Conservation (phyloP, 2,888 invertebrate genomes). For the Stramonita haemastoma region DNA sequence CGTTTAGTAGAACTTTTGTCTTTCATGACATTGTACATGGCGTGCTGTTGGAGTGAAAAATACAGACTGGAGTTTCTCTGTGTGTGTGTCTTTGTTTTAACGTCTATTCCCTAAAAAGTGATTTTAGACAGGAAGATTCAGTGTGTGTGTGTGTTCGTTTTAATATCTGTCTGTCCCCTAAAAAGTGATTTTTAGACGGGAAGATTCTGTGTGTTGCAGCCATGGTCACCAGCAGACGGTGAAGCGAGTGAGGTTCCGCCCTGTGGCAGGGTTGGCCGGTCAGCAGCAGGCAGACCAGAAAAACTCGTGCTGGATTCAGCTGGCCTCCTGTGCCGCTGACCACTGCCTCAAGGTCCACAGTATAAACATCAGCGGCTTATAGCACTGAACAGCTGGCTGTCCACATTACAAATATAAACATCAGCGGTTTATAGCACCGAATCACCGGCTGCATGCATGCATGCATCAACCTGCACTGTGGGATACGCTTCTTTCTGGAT, state of each 20-base stretch:
- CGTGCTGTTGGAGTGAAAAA: no score
- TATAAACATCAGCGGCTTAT: constrained; percentile 47
- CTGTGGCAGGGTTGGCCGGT: constrained; percentile 60
- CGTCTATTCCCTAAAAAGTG: no score
- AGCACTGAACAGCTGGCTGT: neutral
- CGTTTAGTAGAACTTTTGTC: no score
- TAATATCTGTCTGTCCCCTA: neutral
- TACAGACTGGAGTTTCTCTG: neutral
- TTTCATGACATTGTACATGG: no score
- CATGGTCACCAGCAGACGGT: constrained; percentile 48
- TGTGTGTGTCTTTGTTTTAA: no score
- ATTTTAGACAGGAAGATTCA: no score
- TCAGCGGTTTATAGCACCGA: no score
- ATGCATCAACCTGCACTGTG: no score
- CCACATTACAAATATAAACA: no score
- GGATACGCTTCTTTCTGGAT: no score
- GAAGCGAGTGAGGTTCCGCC: constrained; percentile 73
- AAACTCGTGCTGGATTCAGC: constrained; percentile 59
- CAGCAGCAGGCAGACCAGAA: constrained; percentile 45
- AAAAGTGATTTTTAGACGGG: neutral
- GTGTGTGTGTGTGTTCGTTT: neutral
- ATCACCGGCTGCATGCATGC: no score
- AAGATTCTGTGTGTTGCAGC: constrained; percentile 5
- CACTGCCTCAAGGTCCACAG: constrained; percentile 70
- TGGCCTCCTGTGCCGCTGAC: constrained; percentile 74